Conservation (phyloP, 2,888 invertebrate species). For the Portevinia maculata region DNA sequence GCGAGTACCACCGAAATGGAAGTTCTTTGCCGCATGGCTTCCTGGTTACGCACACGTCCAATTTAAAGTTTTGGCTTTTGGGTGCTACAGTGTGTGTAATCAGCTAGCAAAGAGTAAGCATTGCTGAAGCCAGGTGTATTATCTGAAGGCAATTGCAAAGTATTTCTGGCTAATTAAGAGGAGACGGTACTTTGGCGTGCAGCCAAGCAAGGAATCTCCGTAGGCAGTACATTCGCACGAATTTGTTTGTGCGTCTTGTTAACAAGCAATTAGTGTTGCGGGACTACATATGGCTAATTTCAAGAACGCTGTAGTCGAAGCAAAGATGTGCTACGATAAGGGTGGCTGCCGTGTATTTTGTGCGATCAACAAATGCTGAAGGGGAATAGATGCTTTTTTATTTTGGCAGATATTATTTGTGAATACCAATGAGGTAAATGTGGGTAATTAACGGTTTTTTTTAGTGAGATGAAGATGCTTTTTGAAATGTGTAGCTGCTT, state of each 20-base stretch:
- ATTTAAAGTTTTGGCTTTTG: not conserved
- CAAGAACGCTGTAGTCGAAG: conserved; percentile 13
- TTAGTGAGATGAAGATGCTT: no score
- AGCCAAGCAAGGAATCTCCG: conserved; percentile 4
- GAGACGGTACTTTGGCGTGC: conserved; percentile 5
- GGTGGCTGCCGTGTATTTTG: conserved; percentile 1
- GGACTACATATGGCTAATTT: conserved; percentile 44
- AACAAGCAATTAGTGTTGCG: conserved; percentile 60
- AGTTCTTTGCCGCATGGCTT: conserved; percentile 37
- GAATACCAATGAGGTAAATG: not conserved
- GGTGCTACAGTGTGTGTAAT: conserved; percentile 16
- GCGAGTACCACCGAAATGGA: conserved; percentile 7
- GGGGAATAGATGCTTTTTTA: not conserved
- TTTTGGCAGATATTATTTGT: not conserved
- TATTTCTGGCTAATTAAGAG: conserved; percentile 62
- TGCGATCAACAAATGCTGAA: conserved; percentile 11
- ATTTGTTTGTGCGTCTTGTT: conserved; percentile 55
- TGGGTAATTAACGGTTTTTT: no score
- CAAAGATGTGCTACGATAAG: conserved; percentile 37
- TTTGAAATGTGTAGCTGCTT: no score
- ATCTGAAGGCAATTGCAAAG: conserved; percentile 24
- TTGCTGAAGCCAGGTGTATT: conserved; percentile 41
- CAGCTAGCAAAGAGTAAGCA: conserved; percentile 4
- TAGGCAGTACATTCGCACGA: not conserved
- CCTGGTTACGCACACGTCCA: conserved; percentile 45